Base-by-base conservation (phyloP, 1,140 invertebrate genomes). In the Diploscapter pachys region DNA sequence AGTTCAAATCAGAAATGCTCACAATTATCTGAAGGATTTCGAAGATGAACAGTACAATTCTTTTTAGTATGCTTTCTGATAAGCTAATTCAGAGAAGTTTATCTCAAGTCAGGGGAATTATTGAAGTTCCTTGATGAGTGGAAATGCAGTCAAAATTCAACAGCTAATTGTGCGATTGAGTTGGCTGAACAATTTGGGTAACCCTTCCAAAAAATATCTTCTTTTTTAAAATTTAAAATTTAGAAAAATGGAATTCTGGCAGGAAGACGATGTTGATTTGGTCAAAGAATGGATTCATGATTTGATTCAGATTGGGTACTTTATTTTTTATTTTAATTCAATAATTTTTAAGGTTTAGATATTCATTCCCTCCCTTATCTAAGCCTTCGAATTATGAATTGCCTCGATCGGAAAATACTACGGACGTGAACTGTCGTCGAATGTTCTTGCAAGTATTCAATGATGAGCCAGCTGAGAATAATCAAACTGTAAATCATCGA, bases 61-160 rank as follows among this genome's bases (percentile, higher is more conserved):
- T 31, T 31, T 31, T 31, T 31, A n/a, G n/a, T n/a, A n/a, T n/a
- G n/a, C n/a, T n/a, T n/a, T n/a, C n/a, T n/a, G n/a, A n/a, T n/a
- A n/a, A n/a, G n/a, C 65, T 72, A 8, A 57, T 49, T 67, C 54
- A 72, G 71, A 48, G 71, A 69, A 8, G 71, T 72, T n/a, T 72
- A 72, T 52, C 50, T 50, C 11, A 72, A 72, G 54, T 72, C 71
- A 48, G 71, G 71, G 11, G 31, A 70, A 3, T 5, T 72, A 9
- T 59, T 72, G 4, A 53, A 72, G 52, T 72, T 72, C 50, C 4
- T 64, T 66, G 4, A 31, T 31, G 31, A 31, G 31, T 31, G 31
- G 31, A 31, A 31, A 31, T 31, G 31, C 31, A 31, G 31, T 31
- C 31, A 31, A 31, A 31, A 31, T 0, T 31, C 31, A 0, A 31